Percentiles rank a stretch among this genome's conserved stretches.
Evolutionary conservation across 1,140 invertebrate genomes (phyloP).

Genomic region (Formica selysi): DNA sequence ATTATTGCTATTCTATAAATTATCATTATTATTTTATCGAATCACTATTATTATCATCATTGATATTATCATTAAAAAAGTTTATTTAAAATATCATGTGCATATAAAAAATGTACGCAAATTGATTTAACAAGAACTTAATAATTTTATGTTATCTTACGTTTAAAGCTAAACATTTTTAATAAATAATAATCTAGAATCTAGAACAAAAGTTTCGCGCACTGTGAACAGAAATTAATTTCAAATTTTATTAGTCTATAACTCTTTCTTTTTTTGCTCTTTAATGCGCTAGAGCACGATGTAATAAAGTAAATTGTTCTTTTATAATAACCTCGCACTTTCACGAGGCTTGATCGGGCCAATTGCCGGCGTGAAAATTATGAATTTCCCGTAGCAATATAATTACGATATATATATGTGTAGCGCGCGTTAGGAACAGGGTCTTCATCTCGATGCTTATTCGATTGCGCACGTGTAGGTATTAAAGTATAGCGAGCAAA

Average conservation of each 20-base stretch:
- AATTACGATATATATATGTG: slow-evolving; percentile 7
- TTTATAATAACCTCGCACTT: background rate
- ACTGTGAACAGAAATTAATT: background rate
- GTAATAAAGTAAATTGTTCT: slow-evolving; percentile 7
- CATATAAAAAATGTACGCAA: background rate
- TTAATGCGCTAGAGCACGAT: no score
- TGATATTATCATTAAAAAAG: background rate
- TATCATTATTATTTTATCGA: background rate
- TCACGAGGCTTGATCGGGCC: background rate
- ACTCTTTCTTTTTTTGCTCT: background rate
- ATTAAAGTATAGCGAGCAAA: slow-evolving; percentile 30
- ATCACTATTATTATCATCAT: background rate
- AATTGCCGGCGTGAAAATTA: slow-evolving; percentile 6
- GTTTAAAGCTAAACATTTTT: background rate
- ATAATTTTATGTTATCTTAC: background rate
- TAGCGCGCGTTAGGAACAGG: background rate
- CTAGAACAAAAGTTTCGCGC: background rate
- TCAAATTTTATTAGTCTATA: slow-evolving; percentile 1
- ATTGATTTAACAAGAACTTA: background rate
- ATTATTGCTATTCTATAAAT: slow-evolving; percentile 19
- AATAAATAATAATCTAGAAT: background rate
- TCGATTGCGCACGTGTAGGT: background rate
- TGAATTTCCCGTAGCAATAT: background rate
- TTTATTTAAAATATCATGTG: background rate
- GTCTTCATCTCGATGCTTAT: slow-evolving; percentile 24